Evolutionary conservation across 1,140 invertebrate genomes (phyloP), one percentile per base, ranked within the genome.

Genomic region (Mesaphorura yosii): DNA sequence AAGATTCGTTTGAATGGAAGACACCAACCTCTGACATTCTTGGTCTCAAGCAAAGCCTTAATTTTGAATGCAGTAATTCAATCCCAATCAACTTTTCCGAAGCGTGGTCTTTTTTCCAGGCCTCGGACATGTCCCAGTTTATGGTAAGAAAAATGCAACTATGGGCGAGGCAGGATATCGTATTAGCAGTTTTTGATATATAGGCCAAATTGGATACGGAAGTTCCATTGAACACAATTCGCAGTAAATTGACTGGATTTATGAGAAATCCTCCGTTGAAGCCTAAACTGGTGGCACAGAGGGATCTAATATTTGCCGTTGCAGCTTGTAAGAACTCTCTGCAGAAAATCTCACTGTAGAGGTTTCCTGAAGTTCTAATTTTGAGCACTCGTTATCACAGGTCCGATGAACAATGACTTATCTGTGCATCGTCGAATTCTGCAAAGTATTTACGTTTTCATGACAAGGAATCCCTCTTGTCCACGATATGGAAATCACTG

Each of bases 401-500:
- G 69, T 58, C 67, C 68, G 26, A 67, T 76, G 57, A 67, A 72
- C 53, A 72, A 73, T 62, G 64, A 66, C 20, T 64, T 72, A 48
- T 49, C 59, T 10, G 53, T 69, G 6, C 75, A 77, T 59, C 53
- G 66, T 6, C 65, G 68, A 50, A 68, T 73, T 48, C 57, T 77
- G 25, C 70, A 72, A 59, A 75, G 74, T 25, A 69, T 76, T 27
- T 77, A 75, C 57, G 68, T 69, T 29, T 66, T 69, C 54, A 64
- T 77, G 48, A 76, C 73, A 23, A 71, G 69, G 10, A 71, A 70
- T 7, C 65, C 66, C 28, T 69, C 73, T 53, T 74, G 72, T 63
- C 66, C 68, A 20, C 64, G 75, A 15, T 75, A 68, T 67, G 76
- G 76, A 15, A 65, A 62, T 45, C 76, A 77, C 57, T 77, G 75